Percentiles rank a stretch among this genome's conserved stretches.
Evolutionary conservation across 1,140 invertebrate genomes (phyloP).

Genomic region (Phenacoccus solenopsis): DNA sequence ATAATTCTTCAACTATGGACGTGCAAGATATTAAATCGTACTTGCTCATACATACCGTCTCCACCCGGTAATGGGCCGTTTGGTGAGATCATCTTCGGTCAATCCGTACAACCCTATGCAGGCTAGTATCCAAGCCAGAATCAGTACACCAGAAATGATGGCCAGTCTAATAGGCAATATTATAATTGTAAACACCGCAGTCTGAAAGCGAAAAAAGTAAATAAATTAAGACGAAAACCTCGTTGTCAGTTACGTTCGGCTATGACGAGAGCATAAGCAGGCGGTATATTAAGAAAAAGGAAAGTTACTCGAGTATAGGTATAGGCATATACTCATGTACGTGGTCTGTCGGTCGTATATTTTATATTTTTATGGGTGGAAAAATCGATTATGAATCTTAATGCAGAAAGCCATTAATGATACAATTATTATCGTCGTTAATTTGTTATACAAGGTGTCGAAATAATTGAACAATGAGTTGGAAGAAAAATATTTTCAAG

Average conservation of each 20-base stretch:
- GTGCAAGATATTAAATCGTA: no score
- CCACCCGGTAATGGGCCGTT: constrained; percentile 64
- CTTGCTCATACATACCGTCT: constrained; percentile 51
- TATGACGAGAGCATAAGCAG: no score
- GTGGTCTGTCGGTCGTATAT: no score
- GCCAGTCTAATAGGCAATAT: constrained; percentile 61
- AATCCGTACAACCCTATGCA: constrained; percentile 62
- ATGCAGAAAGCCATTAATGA: neutral
- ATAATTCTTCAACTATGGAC: no score
- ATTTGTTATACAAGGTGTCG: neutral
- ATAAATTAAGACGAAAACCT: no score
- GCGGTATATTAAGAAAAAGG: no score
- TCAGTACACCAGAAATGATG: constrained; percentile 55
- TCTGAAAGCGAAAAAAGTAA: constrained; percentile 45
- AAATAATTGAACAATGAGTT: neutral
- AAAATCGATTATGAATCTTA: no score
- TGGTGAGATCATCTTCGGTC: constrained; percentile 56
- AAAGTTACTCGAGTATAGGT: no score
- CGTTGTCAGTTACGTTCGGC: no score
- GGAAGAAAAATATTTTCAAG: neutral
- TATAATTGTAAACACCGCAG: constrained; percentile 61
- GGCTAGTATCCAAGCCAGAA: constrained; percentile 67
- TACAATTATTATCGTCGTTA: neutral
- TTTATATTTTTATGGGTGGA: no score
- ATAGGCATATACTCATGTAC: no score